Conservation (phyloP, 2,113 vertebrate species). For the Ursus arctos region DNA sequence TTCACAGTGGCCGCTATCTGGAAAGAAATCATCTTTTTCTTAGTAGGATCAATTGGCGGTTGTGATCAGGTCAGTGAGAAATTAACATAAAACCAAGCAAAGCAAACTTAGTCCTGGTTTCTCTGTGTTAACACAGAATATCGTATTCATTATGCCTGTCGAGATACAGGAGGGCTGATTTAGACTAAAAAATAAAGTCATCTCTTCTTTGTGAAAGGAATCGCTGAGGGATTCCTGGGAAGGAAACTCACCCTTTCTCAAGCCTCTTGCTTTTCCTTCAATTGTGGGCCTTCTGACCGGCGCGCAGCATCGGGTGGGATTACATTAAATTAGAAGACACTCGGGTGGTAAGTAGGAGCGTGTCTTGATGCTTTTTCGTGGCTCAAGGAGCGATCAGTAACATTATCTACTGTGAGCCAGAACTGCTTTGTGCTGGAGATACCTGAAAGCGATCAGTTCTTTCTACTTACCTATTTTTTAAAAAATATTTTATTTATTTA, state of each 20-base stretch:
- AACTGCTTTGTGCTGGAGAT: neutral
- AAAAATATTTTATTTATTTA: neutral
- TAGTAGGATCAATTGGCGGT: neutral
- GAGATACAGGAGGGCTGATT: neutral
- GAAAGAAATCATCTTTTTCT: neutral
- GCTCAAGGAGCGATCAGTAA: neutral
- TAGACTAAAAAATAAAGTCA: neutral
- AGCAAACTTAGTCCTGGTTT: neutral
- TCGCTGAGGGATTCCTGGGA: slow-evolving; percentile 31
- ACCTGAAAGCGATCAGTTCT: neutral
- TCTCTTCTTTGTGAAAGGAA: neutral
- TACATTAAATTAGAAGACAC: slow-evolving; percentile 54
- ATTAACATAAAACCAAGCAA: neutral
- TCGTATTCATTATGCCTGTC: neutral
- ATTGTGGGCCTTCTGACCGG: neutral
- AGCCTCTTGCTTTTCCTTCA: neutral
- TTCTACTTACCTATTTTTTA: neutral
- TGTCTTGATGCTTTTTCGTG: slow-evolving; percentile 7
- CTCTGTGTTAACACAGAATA: neutral
- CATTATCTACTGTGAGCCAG: neutral
- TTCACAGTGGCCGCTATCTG: slow-evolving; percentile 12
- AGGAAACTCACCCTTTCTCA: neutral
- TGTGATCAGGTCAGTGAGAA: slow-evolving; percentile 32
- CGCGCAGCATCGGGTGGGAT: neutral
- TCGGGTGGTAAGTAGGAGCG: neutral